Evolutionary conservation across 2,888 invertebrate species (phyloP).

Genomic region (Pseudolycoriella hygida): DNA sequence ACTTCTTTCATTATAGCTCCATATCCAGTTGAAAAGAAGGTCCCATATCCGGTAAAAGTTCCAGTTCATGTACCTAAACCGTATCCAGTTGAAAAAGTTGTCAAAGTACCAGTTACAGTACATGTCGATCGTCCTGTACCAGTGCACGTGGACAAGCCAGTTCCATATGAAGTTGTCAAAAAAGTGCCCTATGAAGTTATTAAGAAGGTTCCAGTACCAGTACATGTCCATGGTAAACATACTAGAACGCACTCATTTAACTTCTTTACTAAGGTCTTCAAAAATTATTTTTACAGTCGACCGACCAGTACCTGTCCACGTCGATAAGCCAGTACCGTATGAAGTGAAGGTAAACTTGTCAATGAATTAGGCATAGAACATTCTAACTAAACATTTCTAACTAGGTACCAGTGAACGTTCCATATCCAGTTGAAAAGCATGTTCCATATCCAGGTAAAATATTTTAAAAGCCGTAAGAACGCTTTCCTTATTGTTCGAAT

Average conservation of each 20-base stretch:
- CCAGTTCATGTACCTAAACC: slow-evolving; percentile 45
- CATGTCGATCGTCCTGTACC: slow-evolving; percentile 36
- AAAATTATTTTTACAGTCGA: slow-evolving; percentile 38
- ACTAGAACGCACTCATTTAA: too few relatives aligned
- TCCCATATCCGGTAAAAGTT: slow-evolving; percentile 43
- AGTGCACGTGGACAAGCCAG: slow-evolving; percentile 52
- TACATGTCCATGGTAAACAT: slow-evolving; percentile 26
- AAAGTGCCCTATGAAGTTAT: slow-evolving; percentile 42
- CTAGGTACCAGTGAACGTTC: slow-evolving; percentile 60
- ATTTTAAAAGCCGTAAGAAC: too few relatives aligned
- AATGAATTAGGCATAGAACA: too few relatives aligned
- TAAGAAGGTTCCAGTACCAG: slow-evolving; percentile 39
- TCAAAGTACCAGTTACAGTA: slow-evolving; percentile 51
- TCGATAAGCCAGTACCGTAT: slow-evolving; percentile 53
- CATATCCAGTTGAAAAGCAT: slow-evolving; percentile 63
- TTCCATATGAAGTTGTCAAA: slow-evolving; percentile 47
- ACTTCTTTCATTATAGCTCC: too few relatives aligned
- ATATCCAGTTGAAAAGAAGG: slow-evolving; percentile 59
- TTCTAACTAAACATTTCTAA: too few relatives aligned
- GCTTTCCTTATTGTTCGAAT: too few relatives aligned
- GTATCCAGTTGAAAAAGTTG: slow-evolving; percentile 45
- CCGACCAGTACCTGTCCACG: slow-evolving; percentile 41
- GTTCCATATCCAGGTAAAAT: slow-evolving; percentile 36
- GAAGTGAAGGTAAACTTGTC: too few relatives aligned
- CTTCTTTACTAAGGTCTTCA: too few relatives aligned